phyloP scores from a whole-genome alignment of 2,888 invertebrate species.

The Athalia rosae region DNA sequence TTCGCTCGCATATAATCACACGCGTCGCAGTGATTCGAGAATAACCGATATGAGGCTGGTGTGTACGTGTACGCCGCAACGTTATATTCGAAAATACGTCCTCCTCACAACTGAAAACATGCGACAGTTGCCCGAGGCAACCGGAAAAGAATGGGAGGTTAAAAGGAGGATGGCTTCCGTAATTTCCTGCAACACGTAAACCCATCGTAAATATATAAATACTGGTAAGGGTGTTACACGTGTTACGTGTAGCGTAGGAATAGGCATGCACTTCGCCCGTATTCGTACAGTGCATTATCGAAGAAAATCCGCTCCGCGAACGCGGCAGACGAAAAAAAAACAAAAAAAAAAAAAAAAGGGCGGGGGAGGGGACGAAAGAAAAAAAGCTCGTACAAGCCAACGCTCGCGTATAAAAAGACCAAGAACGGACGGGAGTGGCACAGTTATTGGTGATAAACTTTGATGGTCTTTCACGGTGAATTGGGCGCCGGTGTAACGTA shows the following conservation, averaged over 20 bases:
- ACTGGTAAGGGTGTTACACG: neutral
- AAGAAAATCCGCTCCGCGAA: too few relatives aligned
- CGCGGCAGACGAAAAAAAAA: too few relatives aligned
- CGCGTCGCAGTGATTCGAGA: too few relatives aligned
- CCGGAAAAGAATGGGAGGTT: conserved; percentile 9
- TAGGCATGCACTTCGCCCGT: neutral
- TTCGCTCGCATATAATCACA: too few relatives aligned
- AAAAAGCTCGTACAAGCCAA: neutral
- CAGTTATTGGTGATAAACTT: conserved; percentile 44
- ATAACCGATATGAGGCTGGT: too few relatives aligned
- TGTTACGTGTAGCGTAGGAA: neutral
- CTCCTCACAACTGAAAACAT: neutral
- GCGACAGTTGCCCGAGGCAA: conserved; percentile 29
- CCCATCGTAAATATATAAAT: conserved; percentile 13
- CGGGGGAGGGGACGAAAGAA: too few relatives aligned
- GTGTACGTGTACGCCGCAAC: neutral
- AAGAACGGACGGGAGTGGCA: conserved; percentile 25
- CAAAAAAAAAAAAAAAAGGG: too few relatives aligned
- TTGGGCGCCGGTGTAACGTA: neutral
- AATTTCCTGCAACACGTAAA: conserved; percentile 36
- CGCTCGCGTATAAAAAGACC: conserved; percentile 14
- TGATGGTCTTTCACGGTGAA: conserved; percentile 36
- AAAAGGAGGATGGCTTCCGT: conserved; percentile 24
- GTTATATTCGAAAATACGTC: neutral
- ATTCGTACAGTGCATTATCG: neutral